Evolutionary conservation across 2,797 vertebrate genomes (phyloP), one percentile per base, ranked within the genome.

Genomic region (Tenualosa ilisha): DNA sequence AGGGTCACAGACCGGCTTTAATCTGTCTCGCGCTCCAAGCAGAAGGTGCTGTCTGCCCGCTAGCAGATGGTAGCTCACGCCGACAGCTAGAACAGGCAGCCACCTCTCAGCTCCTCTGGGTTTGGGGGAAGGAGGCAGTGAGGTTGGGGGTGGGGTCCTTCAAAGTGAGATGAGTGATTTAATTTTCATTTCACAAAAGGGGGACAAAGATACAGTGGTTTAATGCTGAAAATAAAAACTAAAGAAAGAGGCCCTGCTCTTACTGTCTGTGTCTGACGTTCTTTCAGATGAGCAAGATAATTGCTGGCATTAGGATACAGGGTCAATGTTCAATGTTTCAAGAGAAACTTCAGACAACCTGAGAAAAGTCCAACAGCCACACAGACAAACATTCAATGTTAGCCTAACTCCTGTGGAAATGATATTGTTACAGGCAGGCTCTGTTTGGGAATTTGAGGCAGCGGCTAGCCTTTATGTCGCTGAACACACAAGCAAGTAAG

Each of bases 11-110:
- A 83, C 82, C 85, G 63, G 79, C 85, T 81, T 68, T 84, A 53
- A 83, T 88, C 86, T 37, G 82, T 72, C 82, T 82, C 40, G 31
- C 53, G 79, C 79, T 87, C 84, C 8, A 81, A 83, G 85, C 84
- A 84, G 85, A 56, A 84, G 63, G 75, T 82, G 84, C 40, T 11
- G 82, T 83, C 40, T 83, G 81, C 85, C 20, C 54, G 24, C 84
- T 85, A 59, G 82, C 50, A 87, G 84, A 85, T 84, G 83, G 84
- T 83, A 89, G 82, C 61, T 59, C 81, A 63, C 68, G 81, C 54
- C 65, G 81, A 65, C n/a, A 50, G 46, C 86, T 88, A 54, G 82
- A 24, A 68, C 86, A 89, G 83, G 31, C 72, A 2, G 37, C 37
- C 37, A 8, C 68, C 72, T 40, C 37, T 43, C 37, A 22, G 68